Percentiles rank a stretch among this genome's conserved stretches.
Conservation (phyloP, 1,140 invertebrate species). For the Bradysia coprophila region DNA sequence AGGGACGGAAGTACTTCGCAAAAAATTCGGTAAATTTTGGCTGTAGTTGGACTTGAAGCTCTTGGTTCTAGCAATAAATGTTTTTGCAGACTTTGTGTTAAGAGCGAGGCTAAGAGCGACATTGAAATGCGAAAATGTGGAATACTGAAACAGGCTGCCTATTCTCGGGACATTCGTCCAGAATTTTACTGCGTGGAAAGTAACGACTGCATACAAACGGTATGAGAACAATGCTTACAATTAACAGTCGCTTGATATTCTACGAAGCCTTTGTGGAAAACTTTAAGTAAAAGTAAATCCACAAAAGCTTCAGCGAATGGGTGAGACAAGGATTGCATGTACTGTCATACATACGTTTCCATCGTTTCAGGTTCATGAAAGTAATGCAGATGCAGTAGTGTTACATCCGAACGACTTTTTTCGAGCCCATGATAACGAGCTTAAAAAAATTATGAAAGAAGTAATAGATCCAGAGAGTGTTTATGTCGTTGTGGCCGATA, state of each 20-base stretch:
- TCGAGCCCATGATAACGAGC: too few relatives aligned
- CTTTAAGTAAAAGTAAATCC: too few relatives aligned
- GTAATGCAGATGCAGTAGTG: slow-evolving; percentile 12
- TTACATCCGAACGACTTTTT: slow-evolving; percentile 6
- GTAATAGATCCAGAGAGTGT: slow-evolving; percentile 11
- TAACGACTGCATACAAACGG: slow-evolving; percentile 42
- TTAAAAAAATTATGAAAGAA: slow-evolving; percentile 18
- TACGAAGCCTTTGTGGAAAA: too few relatives aligned
- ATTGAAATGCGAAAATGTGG: slow-evolving; percentile 44
- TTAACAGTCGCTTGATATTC: neutral
- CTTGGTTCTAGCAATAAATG: neutral
- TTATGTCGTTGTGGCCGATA: slow-evolving; percentile 15
- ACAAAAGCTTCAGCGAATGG: too few relatives aligned
- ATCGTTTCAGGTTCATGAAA: neutral
- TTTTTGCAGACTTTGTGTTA: slow-evolving; percentile 42
- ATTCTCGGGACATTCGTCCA: slow-evolving; percentile 51
- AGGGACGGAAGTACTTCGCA: slow-evolving; percentile 24
- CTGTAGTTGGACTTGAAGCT: neutral
- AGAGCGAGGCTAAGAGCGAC: slow-evolving; percentile 32
- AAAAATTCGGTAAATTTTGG: slow-evolving; percentile 7
- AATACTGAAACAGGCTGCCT: slow-evolving; percentile 41
- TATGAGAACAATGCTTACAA: slow-evolving; percentile 27
- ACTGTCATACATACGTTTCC: neutral
- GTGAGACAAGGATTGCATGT: too few relatives aligned
- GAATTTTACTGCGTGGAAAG: slow-evolving; percentile 42